These are phyloP conservation scores for Molorchus minor DNA, from an alignment of 2,888 invertebrate genomes.

Conservation along the genomic window DNA sequence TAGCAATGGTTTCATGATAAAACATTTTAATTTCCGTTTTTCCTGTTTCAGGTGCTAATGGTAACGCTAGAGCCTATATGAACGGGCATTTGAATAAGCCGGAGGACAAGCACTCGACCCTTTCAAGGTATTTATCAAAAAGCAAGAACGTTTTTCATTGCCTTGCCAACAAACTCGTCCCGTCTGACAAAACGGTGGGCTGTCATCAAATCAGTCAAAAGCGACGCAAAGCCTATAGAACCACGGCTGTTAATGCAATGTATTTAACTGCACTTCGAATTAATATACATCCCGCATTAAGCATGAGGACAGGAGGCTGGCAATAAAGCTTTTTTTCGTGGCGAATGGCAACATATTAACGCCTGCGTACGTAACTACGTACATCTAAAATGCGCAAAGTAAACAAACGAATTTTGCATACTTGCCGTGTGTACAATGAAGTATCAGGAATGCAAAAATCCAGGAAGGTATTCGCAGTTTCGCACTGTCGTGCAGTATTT, in stretches of 20 bases:
- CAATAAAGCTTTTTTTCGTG: background rate
- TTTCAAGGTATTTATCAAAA: constrained; percentile 64
- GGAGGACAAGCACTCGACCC: constrained; percentile 67
- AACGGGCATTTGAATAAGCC: constrained; percentile 64
- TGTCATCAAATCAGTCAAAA: no score
- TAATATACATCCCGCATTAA: constrained; percentile 4
- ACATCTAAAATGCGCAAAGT: constrained; percentile 2
- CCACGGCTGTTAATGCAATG: no score
- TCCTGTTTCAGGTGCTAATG: constrained; percentile 57
- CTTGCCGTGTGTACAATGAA: background rate
- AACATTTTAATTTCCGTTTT: no score
- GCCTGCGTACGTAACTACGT: background rate
- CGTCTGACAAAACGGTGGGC: no score
- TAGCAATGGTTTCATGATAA: no score
- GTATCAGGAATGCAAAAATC: background rate
- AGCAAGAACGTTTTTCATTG: no score
- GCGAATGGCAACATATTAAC: background rate
- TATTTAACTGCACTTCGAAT: constrained; percentile 4
- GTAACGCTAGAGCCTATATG: constrained; percentile 61
- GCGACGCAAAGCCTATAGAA: background rate
- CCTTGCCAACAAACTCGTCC: no score
- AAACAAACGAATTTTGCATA: constrained; percentile 17
- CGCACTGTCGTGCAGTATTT: constrained; percentile 1
- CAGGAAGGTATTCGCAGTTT: background rate
- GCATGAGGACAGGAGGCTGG: background rate